phyloP scores from a whole-genome alignment of 1,140 invertebrate genomes.

The Ruditapes philippinarum region DNA sequence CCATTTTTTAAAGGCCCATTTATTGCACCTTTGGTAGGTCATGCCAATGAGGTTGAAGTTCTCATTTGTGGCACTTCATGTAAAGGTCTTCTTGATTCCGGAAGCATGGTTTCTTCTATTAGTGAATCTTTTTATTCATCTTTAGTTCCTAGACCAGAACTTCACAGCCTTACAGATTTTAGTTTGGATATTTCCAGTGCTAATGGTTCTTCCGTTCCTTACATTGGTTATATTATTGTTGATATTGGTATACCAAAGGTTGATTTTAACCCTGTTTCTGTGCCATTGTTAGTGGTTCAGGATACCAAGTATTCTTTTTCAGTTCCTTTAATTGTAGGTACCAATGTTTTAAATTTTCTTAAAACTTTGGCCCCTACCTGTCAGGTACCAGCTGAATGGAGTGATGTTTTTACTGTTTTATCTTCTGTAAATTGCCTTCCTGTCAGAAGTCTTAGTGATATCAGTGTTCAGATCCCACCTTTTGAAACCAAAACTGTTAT shows the following conservation, averaged over 20 bases:
- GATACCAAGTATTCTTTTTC: constrained; percentile 5
- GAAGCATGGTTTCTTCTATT: constrained; percentile 55
- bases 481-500: background rate
- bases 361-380: background rate
- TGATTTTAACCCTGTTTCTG: background rate
- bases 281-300: constrained; percentile 18
- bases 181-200: constrained; percentile 32
- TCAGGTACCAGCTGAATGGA: background rate
- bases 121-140: constrained; percentile 4
- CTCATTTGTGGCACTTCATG: too few species aligned
- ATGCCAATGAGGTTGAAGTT: background rate
- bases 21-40: background rate
- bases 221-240: constrained; percentile 49
- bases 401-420: background rate
- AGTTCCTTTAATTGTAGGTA: constrained; percentile 63
- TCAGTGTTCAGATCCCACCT: background rate
- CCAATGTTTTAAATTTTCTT: constrained; percentile 40
- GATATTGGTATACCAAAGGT: constrained; percentile 3
- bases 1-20: background rate
- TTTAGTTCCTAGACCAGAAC: constrained; percentile 1
- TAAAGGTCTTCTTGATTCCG: constrained; percentile 57
- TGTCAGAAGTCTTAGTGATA: background rate
- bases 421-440: background rate
- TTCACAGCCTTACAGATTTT: constrained; percentile 31
- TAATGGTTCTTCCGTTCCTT: constrained; percentile 32